Evolutionary conservation across 2,888 invertebrate species (phyloP).

Genomic region (Xanthia togata): DNA sequence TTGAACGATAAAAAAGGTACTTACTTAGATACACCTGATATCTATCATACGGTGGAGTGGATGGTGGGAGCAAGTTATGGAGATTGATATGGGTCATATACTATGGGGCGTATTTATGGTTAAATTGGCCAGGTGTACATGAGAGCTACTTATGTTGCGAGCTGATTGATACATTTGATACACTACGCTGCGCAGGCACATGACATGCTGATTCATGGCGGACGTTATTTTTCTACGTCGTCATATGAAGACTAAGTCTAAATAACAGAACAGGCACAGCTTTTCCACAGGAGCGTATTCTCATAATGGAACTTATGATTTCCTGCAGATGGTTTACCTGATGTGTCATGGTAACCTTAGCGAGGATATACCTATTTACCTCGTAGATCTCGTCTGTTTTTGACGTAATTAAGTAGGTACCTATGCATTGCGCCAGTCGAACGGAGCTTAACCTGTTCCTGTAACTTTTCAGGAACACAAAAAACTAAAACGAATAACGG

Average conservation of each 20-base stretch:
- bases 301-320: neutral
- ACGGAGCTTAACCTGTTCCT: neutral
- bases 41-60: slow-evolving; percentile 15
- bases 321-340: neutral
- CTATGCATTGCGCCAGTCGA: neutral
- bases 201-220: slow-evolving; percentile 25
- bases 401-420: too few species aligned
- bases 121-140: slow-evolving; percentile 30
- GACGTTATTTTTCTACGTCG: slow-evolving; percentile 11
- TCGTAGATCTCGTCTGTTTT: too few species aligned
- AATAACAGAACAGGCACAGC: neutral
- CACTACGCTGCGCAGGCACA: slow-evolving; percentile 12
- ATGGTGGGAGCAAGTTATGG: slow-evolving; percentile 28
- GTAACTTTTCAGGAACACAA: too few species aligned
- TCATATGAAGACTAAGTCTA: neutral
- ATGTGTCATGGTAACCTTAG: neutral
- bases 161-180: slow-evolving; percentile 48
- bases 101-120: slow-evolving; percentile 20
- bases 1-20: slow-evolving; percentile 19
- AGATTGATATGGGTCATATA: slow-evolving; percentile 37
- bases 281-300: neutral
- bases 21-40: slow-evolving; percentile 22
- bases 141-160: slow-evolving; percentile 20
- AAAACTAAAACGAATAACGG: neutral
- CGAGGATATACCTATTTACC: too few species aligned